Evolutionary conservation across 1,140 invertebrate genomes (phyloP), one percentile per base, ranked within the genome.

Genomic region (Alviniconcha marisindica): DNA sequence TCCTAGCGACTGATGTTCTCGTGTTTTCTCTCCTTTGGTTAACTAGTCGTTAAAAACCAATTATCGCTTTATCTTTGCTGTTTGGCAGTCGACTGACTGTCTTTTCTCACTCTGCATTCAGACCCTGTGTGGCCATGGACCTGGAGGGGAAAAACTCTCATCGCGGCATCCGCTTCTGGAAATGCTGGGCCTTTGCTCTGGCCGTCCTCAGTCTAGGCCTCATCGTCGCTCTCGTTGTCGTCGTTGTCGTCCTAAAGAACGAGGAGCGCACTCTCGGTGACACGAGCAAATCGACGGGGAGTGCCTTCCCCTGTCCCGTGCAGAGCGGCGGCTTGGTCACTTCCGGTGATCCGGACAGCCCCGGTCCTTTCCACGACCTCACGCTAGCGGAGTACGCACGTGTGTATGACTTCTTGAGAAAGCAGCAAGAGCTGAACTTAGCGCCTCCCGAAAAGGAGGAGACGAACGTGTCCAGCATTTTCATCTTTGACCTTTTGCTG

Each of bases 401-500:
- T 18, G 40, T 86, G 15, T 85, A 79, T 56, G n/a, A 85, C 2
- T 77, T 63, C 24, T 31, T 83, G 31, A 36, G 14, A 28, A 51
- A 51, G n/a, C 71, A 84, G 2, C 33, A 48, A 10, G 36, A 85
- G 44, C 77, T 91, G n/a, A 88, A 86, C 73, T 48, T 90, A 12
- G 85, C 77, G 0, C n/a, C 51, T 21, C 76, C 83, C 15, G 44
- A 74, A 21, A 81, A 84, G 1, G 83, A 83, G 2, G 33, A 15
- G 15, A 60, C 87, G 10, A 88, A 87, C 42, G 73, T 40, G 3
- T 89, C 84, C 60, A 89, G 87, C 31, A 85, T 91, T 18, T 91
- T 82, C 79, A 81, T 83, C 14, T 84, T 88, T 18, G 87, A 89
- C 40, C 69, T 91, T 0, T 44, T 86, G 38, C 85, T 87, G 28